Evolutionary conservation across 2,797 vertebrate genomes (phyloP).

Genomic region (Momotus momota): DNA sequence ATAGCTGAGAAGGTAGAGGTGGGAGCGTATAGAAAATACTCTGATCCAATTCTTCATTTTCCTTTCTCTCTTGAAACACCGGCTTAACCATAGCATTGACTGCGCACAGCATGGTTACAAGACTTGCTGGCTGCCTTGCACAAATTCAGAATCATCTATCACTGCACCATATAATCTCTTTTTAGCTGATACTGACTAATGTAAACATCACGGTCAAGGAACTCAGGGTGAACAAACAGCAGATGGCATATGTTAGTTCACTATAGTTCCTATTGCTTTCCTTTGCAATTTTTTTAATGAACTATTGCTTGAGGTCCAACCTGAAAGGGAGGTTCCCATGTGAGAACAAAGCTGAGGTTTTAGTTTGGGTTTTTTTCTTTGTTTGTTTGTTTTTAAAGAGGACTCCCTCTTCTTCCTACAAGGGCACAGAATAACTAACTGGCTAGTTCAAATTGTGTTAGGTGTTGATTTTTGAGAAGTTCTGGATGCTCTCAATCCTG

Average conservation of each 20-base stretch:
- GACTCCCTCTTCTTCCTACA: not conserved
- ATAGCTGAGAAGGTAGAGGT: not conserved
- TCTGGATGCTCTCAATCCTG: not conserved
- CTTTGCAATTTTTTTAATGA: not conserved
- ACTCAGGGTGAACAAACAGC: accelerated
- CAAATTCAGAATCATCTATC: not conserved
- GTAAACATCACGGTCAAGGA: not conserved
- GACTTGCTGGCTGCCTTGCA: not conserved
- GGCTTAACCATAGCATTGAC: not conserved
- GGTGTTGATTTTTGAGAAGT: not conserved
- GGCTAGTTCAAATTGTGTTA: not conserved
- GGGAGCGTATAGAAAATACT: not conserved
- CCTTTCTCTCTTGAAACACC: not conserved
- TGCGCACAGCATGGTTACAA: not conserved
- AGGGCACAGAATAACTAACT: not conserved
- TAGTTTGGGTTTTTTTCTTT: not conserved
- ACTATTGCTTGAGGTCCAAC: not conserved
- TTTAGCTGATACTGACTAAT: not conserved
- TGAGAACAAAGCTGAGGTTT: not conserved
- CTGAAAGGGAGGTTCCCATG: not conserved
- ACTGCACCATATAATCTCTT: not conserved
- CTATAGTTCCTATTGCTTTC: not conserved
- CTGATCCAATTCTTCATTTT: not conserved
- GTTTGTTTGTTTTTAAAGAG: not conserved
- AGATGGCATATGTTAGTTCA: not conserved